Evolutionary conservation across 2,888 invertebrate genomes (phyloP), one percentile per base, ranked within the genome.

Genomic region (Diadromus collaris): DNA sequence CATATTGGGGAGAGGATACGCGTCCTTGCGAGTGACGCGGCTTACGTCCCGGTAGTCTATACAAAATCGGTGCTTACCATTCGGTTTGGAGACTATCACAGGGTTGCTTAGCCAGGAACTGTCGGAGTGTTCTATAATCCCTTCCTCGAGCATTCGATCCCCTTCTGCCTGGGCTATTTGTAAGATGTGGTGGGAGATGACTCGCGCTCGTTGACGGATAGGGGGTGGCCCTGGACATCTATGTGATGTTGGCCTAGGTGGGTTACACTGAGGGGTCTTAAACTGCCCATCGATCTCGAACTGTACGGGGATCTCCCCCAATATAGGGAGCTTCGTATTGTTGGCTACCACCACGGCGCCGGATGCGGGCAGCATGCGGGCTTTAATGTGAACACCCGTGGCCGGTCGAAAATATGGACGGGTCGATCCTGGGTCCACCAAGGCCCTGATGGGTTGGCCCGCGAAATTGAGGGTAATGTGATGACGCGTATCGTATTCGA

Each of bases 11-110:
- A 74, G 68, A 4, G 56, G 74, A 27, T 74, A 74, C 0, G 74
- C 74, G 32, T 75, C 75, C 21, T 75, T 68, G 0, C 60, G 54
- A 13, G 68, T 75, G 4, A 75, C 51, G 19, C 58, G 56, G 32
- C 68, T 75, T 0, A 75, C 48, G 13, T 75, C 75, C 7, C 75
- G 68, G n/a, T 38, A 75, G 16, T 75, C 75, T 2, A 75, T 32
- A 10, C 75, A 75, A 10, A 75, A 75, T 1, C 75, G 58, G 6
- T 32, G n/a, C 21, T 67, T 68, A 0, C 68, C 68, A 7, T 46
- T 60, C 16, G 75, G 48, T 6, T 75, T 75, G 6, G 58, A n/a
- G 13, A 60, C 68, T 0, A 67, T 65, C 1, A 74, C 67, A 2
- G 74, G 67, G 44, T 69, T 69, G 10, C 56, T 44, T 41, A 54